Percentiles rank a stretch among this genome's conserved stretches.
phyloP scores from a whole-genome alignment of 2,113 vertebrate genomes.

The Rostratula benghalensis region DNA sequence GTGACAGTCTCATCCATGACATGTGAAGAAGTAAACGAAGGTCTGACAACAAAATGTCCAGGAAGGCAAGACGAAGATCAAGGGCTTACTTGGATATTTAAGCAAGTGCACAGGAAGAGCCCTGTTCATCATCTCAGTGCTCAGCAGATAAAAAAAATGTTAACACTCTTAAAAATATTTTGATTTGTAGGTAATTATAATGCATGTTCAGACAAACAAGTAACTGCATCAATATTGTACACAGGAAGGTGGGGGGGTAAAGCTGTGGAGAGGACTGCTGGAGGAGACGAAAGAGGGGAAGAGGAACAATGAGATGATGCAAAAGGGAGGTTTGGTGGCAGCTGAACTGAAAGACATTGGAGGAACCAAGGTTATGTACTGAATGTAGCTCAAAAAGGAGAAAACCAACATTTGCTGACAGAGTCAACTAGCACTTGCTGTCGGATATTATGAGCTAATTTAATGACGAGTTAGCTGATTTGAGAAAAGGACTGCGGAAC shows the following conservation, averaged over 20 bases:
- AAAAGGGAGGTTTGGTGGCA: background rate
- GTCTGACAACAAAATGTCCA: background rate
- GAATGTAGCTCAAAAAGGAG: background rate
- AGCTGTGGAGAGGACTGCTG: background rate
- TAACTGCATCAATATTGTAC: accelerated
- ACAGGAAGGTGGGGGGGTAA: background rate
- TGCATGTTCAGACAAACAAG: background rate
- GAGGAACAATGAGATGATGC: background rate
- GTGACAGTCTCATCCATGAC: accelerated
- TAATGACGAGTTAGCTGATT: background rate
- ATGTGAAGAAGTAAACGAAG: background rate
- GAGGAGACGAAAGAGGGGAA: background rate
- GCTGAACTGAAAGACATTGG: background rate
- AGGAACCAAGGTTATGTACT: background rate
- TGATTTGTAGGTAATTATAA: background rate
- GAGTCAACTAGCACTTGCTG: background rate
- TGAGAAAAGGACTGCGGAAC: background rate
- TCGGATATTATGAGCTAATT: background rate
- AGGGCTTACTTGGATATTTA: accelerated
- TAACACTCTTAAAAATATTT: background rate
- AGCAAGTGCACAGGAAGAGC: background rate
- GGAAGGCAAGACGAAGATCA: background rate
- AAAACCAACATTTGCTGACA: background rate
- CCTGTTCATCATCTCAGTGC: background rate
- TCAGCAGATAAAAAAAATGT: background rate